Conservation (phyloP, 2,888 invertebrate genomes). For the Nomada fucata region DNA sequence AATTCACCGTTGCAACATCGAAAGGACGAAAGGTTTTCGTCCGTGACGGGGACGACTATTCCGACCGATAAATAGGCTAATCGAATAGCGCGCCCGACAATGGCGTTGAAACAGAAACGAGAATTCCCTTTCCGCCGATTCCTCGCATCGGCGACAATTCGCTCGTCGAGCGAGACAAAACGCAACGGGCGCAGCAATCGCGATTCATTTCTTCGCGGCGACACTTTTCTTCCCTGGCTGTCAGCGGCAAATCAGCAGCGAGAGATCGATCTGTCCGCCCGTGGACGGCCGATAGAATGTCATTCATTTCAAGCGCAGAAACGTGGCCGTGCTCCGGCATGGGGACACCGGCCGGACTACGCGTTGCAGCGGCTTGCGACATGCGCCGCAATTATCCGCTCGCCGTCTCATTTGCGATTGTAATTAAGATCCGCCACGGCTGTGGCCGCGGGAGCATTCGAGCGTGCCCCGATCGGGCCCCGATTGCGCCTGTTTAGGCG, state of each 20-base stretch:
- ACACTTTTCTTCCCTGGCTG: too few species aligned
- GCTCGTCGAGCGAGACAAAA: too few species aligned
- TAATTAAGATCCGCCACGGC: slow-evolving; percentile 71
- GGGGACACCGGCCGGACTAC: slow-evolving; percentile 63
- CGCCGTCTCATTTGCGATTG: slow-evolving; percentile 78
- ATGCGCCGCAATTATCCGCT: slow-evolving; percentile 75
- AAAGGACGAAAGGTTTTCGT: background rate
- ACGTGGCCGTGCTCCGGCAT: slow-evolving; percentile 30
- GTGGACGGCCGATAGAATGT: background rate
- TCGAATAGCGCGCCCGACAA: background rate
- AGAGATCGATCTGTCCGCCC: background rate
- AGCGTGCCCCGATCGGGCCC: slow-evolving; percentile 66
- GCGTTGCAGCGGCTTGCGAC: slow-evolving; percentile 75
- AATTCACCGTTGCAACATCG: slow-evolving; percentile 23
- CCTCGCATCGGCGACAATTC: too few species aligned
- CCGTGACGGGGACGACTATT: background rate
- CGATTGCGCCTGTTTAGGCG: slow-evolving; percentile 62
- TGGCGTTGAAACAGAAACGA: background rate
- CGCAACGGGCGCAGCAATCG: too few species aligned
- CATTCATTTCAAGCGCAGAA: slow-evolving; percentile 42
- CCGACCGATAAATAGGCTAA: background rate
- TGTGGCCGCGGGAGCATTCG: slow-evolving; percentile 63
- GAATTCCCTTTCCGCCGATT: background rate
- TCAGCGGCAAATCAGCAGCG: too few species aligned
- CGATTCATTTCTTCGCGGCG: too few species aligned